These are phyloP conservation scores for Epizoanthus rinbou DNA, from an alignment of 92 coral and sea anemone genomes.

Conservation along the genomic window DNA sequence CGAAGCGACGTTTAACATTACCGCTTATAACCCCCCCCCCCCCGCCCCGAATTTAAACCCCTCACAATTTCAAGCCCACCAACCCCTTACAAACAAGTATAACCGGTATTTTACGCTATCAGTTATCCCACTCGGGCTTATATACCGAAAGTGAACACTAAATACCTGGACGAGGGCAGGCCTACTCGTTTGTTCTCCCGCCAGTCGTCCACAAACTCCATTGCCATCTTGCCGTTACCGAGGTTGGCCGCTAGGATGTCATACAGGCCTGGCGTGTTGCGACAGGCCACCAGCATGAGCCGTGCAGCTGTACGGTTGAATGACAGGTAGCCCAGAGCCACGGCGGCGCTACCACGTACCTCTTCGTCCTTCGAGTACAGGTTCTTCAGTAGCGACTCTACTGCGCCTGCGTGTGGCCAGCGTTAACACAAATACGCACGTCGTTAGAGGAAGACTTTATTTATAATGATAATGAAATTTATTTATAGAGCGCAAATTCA, in stretches of 20 bases:
- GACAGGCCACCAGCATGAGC: slow-evolving; percentile 89
- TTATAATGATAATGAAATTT: too few relatives aligned
- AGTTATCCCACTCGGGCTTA: background rate
- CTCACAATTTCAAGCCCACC: too few relatives aligned
- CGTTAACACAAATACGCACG: background rate
- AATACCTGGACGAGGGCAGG: slow-evolving; percentile 91
- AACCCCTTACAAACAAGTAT: too few relatives aligned
- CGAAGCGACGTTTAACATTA: too few relatives aligned
- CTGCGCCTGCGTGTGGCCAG: slow-evolving; percentile 68
- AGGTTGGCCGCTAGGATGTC: slow-evolving; percentile 79
- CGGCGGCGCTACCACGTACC: slow-evolving; percentile 96
- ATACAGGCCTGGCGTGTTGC: slow-evolving; percentile 94
- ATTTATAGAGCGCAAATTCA: too few relatives aligned
- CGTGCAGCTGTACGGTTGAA: slow-evolving; percentile 95
- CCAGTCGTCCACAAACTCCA: slow-evolving; percentile 97
- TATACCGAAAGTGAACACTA: background rate
- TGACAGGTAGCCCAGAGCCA: slow-evolving; percentile 96
- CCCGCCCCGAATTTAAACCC: too few relatives aligned
- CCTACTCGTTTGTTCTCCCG: slow-evolving; percentile 83
- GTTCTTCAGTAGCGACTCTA: slow-evolving; percentile 75
- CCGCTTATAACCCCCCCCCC: too few relatives aligned
- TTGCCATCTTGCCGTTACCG: slow-evolving; percentile 91
- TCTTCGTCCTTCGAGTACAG: slow-evolving; percentile 83
- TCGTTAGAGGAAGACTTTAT: background rate
- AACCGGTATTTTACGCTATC: too few relatives aligned